Base-by-base conservation (phyloP, 2,113 vertebrate species). In the Carollia perspicillata region DNA sequence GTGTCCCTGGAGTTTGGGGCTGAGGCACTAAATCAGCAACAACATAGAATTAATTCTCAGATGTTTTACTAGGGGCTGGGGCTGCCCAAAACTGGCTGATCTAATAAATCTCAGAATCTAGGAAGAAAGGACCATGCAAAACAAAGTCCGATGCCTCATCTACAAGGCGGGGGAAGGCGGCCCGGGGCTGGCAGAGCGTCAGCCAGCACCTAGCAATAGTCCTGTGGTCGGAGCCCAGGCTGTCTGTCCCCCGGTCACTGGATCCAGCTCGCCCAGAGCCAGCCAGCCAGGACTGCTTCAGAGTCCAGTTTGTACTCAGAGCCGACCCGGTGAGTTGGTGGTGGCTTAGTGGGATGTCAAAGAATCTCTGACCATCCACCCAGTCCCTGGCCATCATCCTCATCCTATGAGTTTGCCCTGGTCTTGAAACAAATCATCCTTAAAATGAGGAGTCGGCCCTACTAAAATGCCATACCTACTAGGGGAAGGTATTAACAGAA, bases 211-310 rank as follows among this genome's bases (percentile, higher is more conserved):
- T 4, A 60, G 55, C 40, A 49, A 4, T 0, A 8, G 23, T 37
- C 87, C 47, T 30, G 42, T 11, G 37, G 20, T 26, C 23, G 40
- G 79, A 53, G 14, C 11, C 28, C 17, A 6, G 51, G 42, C 23
- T 35, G 5, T 18, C 1, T 3, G 0, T 53, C 30, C 68, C n/a
- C 83, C 22, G 3, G 8, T 28, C 51, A 9, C 3, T 71, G 0
- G 33, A 58, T 51, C 42, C 7, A 1, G 37, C 42, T 53, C 14
- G 40, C 44, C 89, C 81, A 63, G 20, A 22, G 5, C 33, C 55
- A 17, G 30, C 18, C 35, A 49, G 60, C 37, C 30, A n/a, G 40
- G 9, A 3, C 42, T 66, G 42, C 77, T 83, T 69, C 37, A 6
- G 16, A 66, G n/a, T 33, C 49, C 17, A 16, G 33, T 42, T 71